Base-by-base conservation (phyloP, 2,888 invertebrate genomes). In the Rutpela maculata region DNA sequence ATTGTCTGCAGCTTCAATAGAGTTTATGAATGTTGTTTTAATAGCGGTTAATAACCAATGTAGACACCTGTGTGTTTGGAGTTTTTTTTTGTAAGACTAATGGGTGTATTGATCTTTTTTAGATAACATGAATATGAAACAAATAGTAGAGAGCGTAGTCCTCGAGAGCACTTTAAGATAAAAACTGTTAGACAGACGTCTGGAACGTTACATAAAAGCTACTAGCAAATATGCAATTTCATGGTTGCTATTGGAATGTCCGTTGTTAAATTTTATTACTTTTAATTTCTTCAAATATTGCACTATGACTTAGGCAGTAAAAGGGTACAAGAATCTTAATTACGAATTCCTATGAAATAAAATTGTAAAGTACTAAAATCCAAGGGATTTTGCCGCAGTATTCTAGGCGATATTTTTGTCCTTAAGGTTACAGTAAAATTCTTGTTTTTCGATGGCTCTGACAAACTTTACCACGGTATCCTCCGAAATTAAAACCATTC, bases 71-170 rank as follows among this genome's bases (percentile, higher is more conserved):
- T 67, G 55, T 50, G 18, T 50, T 67, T n/a, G 26, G 7, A 55
- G 38, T 17, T 67, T 22, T 55, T 43, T 69, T 15, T 22, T 69
- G n/a, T 38, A 59, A 38, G 60, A 70, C 50, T 70, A 70, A 70
- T 70, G 60, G 60, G 60, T 19, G 6, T 70, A 18, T 70, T 70
- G 70, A 70, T n/a, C 70, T 70, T 60, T 70, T 59, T 19, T 55
- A 55, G 19, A 67, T 67, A 31, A 31, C 17, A 35, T 62, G 35
- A 22, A 59, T 59, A 17, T 50, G n/a, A 50, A 50, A 50, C 15
- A n/a, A n/a, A 50, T 50, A 50, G n/a, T 50, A 43, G 31, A 50
- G 3, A 15, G 50, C 50, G 50, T 50, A 15, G 6, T 50, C 50
- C n/a, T 50, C 43, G 7, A 50, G n/a, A 50, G 50, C 50, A 50